Conservation (phyloP, 2,113 vertebrate genomes). For the Entelurus aequoreus region DNA sequence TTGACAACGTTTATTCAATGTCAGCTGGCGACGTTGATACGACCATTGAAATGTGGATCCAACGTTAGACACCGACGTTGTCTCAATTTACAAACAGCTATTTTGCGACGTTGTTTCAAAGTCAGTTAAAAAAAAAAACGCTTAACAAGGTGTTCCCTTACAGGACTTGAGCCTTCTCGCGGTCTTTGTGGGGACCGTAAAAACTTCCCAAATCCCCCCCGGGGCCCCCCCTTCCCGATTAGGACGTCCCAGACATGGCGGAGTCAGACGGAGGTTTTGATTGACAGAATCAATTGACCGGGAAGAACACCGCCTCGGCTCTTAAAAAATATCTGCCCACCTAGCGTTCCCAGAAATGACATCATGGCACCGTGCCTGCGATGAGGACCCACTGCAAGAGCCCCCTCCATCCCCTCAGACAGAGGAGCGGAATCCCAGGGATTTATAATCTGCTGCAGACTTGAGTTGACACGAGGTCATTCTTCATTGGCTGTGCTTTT, state of each 20-base stretch:
- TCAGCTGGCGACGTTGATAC: too few species aligned
- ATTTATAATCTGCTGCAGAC: slow-evolving; percentile 36
- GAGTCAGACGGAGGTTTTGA: slow-evolving; percentile 69
- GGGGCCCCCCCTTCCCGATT: slow-evolving; percentile 66
- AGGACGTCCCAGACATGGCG: slow-evolving; percentile 76
- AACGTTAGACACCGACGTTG: too few species aligned
- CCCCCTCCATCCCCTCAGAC: slow-evolving; percentile 18
- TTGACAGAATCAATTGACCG: slow-evolving; percentile 74
- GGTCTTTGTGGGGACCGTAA: slow-evolving; percentile 73
- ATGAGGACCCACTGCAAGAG: not conserved
- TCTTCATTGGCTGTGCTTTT: slow-evolving; percentile 56
- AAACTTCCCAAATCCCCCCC: slow-evolving; percentile 62
- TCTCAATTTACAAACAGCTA: too few species aligned
- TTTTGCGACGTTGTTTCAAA: too few species aligned
- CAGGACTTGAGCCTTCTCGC: slow-evolving; percentile 60
- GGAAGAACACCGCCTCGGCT: slow-evolving; percentile 63
- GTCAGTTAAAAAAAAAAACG: too few species aligned
- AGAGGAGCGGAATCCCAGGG: slow-evolving; percentile 33
- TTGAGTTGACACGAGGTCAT: slow-evolving; percentile 63
- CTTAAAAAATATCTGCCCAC: slow-evolving; percentile 67
- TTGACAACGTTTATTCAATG: too few species aligned
- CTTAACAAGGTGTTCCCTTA: slow-evolving; percentile 67
- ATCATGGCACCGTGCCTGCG: slow-evolving; percentile 59
- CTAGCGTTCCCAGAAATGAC: slow-evolving; percentile 72
- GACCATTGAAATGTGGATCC: too few species aligned